Base-by-base conservation (phyloP, 2,113 vertebrate species). In the Romanogobio albipinnatus region DNA sequence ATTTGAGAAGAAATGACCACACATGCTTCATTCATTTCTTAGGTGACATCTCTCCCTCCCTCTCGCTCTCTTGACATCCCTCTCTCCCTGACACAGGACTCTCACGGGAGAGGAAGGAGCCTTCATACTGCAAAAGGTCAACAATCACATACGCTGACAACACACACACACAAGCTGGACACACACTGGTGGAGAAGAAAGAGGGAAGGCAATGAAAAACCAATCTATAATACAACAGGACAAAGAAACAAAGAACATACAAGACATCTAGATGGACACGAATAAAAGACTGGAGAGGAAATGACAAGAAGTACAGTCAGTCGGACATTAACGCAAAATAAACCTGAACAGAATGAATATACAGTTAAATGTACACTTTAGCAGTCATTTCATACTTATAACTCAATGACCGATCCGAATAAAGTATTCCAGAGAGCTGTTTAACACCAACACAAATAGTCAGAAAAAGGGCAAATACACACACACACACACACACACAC, bases 121-220 rank as follows among this genome's bases (percentile, higher is more conserved):
- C 91, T 88, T 94, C 92, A 93, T 84, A 90, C 84, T 22, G 77
- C 81, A 89, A 95, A 95, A 95, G 94, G 94, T 94, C 93, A 93
- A 91, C 90, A 91, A 93, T 95, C 93, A 92, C 88, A 93, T 88
- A 93, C 87, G 88, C 88, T 91, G 91, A 73, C 82, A 90, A 91
- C 87, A 84, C 56, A 39, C 86, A 90, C 87, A 89, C 91, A 89
- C 90, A 33, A 77, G 79, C 86, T 84, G 90, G 22, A 76, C 19
- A 1, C 64, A 61, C 39, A 56, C 6, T 1, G 26, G 24, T n/a
- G 8, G 9, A 15, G 49, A 29, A 79, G 89, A 87, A 87, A 89
- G 81, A 92, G 88, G 89, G 88, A 88, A 89, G 91, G 59, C 17
- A 49, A 82, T n/a, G 19, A 39, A 22, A 77, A 71, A 33, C 1